These are phyloP conservation scores for Pseudorasbora parva DNA, from an alignment of 2,113 vertebrate genomes.

Conservation along the genomic window DNA sequence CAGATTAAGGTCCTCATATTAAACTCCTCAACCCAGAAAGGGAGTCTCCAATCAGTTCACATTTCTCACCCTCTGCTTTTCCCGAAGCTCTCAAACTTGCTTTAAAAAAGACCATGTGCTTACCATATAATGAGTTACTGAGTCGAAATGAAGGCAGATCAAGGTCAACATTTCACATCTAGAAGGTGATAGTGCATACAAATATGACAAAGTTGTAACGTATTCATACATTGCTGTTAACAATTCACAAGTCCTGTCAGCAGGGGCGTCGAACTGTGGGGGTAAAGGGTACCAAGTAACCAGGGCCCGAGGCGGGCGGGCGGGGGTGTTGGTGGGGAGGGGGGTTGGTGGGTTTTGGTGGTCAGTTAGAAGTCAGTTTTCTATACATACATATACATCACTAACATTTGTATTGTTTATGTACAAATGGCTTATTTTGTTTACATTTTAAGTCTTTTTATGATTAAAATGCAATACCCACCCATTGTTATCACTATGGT, in stretches of 20 bases:
- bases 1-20: conserved; percentile 67
- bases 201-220: conserved; percentile 31
- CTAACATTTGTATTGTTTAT: no score
- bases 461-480: no score
- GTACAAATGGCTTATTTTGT: no score
- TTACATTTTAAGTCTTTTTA: no score
- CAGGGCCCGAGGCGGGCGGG: no score
- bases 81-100: conserved; percentile 59
- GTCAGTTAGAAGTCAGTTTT: no score
- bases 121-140: conserved; percentile 18
- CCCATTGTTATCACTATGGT: no score
- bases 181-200: background rate
- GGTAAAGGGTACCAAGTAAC: no score
- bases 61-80: conserved; percentile 65
- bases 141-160: conserved; percentile 5
- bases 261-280: no score
- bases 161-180: background rate
- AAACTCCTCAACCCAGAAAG: conserved; percentile 69
- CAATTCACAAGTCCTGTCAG: background rate
- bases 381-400: no score
- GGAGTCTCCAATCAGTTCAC: conserved; percentile 71
- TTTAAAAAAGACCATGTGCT: conserved; percentile 37
- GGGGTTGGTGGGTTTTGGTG: no score
- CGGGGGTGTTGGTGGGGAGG: no score
- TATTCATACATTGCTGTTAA: conserved; percentile 10